Evolutionary conservation across 2,888 invertebrate genomes (phyloP).

Genomic region (Yponomeuta sedellus): DNA sequence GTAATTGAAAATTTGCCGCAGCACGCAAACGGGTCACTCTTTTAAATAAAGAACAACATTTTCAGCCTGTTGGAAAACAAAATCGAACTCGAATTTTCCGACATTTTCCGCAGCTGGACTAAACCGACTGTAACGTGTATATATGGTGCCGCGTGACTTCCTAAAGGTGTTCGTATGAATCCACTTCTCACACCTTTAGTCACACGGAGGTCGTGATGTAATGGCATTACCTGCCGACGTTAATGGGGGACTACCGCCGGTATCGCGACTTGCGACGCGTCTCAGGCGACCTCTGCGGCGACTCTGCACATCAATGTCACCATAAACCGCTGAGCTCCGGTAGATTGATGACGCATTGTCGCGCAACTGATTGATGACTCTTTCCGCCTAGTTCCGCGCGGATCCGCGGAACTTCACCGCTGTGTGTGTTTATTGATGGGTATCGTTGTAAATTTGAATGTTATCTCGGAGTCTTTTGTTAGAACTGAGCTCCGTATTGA

Average conservation of each 20-base stretch:
- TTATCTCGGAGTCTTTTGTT: neutral
- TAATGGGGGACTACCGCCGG: neutral
- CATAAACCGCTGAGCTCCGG: slow-evolving; percentile 23
- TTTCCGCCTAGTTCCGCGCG: slow-evolving; percentile 22
- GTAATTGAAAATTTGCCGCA: too few species aligned
- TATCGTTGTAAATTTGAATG: neutral
- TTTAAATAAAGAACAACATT: too few species aligned
- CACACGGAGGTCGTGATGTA: too few species aligned
- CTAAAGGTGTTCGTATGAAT: too few species aligned
- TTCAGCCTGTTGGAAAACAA: too few species aligned
- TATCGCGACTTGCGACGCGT: neutral
- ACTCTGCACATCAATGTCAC: slow-evolving; percentile 26
- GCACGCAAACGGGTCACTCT: too few species aligned
- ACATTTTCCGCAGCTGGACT: too few species aligned
- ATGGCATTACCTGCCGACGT: neutral
- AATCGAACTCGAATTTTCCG: too few species aligned
- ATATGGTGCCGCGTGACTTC: too few species aligned
- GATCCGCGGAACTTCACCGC: slow-evolving; percentile 8
- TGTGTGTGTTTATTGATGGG: slow-evolving; percentile 1
- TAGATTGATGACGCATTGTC: slow-evolving; percentile 53
- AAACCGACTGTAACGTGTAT: too few species aligned
- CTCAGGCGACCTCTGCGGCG: neutral
- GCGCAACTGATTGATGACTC: slow-evolving; percentile 46
- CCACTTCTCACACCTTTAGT: too few species aligned
- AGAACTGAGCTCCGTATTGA: neutral